Conservation (phyloP, 1,140 invertebrate species). For the Cyphomyrmex costatus region DNA sequence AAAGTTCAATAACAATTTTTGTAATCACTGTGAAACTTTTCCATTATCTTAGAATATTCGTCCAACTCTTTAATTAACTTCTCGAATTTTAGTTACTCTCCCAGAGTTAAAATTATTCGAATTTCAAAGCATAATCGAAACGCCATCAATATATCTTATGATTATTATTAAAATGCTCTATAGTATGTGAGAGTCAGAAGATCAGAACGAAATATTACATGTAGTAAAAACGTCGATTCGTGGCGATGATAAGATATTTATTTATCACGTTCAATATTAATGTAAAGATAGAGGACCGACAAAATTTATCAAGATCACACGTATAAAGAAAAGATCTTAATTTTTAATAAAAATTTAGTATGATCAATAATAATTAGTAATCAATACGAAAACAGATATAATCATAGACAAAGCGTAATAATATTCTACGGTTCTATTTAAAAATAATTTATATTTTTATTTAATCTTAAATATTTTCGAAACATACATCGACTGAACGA, state of each 20-base stretch:
- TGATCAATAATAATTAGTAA: neutral
- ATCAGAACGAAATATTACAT: slow-evolving; percentile 17
- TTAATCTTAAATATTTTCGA: neutral
- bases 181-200: slow-evolving; percentile 22
- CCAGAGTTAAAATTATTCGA: slow-evolving; percentile 2
- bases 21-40: neutral
- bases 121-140: slow-evolving; percentile 22
- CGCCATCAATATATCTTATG: slow-evolving; percentile 40
- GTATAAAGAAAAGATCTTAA: neutral
- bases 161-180: slow-evolving; percentile 43
- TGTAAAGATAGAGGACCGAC: neutral
- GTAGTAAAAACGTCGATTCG: slow-evolving; percentile 65
- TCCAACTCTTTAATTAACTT: neutral
- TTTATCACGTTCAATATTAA: slow-evolving; percentile 21
- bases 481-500: slow-evolving; percentile 10
- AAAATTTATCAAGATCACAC: neutral
- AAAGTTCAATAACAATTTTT: neutral
- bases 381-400: neutral
- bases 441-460: neutral
- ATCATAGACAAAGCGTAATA: neutral
- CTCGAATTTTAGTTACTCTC: neutral
- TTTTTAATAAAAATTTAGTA: neutral
- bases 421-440: neutral
- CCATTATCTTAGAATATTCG: neutral
- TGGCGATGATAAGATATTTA: slow-evolving; percentile 40